Evolutionary conservation across 2,888 invertebrate genomes (phyloP).

Genomic region (Cephus spinipes): DNA sequence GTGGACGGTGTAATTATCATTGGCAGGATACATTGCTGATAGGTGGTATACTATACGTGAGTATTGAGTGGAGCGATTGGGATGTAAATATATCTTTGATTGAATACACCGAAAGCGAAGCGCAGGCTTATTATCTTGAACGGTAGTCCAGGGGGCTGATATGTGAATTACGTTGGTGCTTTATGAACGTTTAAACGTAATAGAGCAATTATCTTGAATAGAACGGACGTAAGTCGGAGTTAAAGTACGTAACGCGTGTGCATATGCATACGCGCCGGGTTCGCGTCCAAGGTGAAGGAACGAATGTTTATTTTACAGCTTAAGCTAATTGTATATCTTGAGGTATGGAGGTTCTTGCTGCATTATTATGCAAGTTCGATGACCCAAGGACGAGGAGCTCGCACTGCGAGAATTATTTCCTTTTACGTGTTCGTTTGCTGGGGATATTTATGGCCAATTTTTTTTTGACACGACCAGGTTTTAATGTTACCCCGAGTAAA

Average conservation of each 20-base stretch:
- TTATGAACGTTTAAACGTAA: constrained; percentile 37
- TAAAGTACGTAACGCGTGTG: not conserved
- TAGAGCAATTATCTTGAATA: constrained; percentile 49
- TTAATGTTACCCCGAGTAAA: too few relatives aligned
- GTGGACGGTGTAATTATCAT: not conserved
- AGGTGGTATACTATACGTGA: too few relatives aligned
- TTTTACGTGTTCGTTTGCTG: not conserved
- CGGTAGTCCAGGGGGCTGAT: not conserved
- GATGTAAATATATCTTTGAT: not conserved
- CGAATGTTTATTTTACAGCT: constrained; percentile 39
- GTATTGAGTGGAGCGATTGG: not conserved
- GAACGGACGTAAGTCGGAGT: constrained; percentile 14
- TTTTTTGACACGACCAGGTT: not conserved
- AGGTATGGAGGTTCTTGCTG: constrained; percentile 31
- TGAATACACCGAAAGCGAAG: not conserved
- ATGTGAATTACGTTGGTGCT: not conserved
- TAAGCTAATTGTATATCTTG: constrained; percentile 35
- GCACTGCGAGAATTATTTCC: not conserved
- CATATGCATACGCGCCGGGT: not conserved
- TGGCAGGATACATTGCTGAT: too few relatives aligned
- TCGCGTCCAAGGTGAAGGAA: not conserved
- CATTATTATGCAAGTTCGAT: constrained; percentile 26
- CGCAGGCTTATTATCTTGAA: not conserved
- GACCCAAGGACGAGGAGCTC: constrained; percentile 2
- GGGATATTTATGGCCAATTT: not conserved